A percentile compares a stretch with the other conserved stretches of the same genome.
Conservation (phyloP, 2,888 invertebrate genomes). For the Mythimna pallens region DNA sequence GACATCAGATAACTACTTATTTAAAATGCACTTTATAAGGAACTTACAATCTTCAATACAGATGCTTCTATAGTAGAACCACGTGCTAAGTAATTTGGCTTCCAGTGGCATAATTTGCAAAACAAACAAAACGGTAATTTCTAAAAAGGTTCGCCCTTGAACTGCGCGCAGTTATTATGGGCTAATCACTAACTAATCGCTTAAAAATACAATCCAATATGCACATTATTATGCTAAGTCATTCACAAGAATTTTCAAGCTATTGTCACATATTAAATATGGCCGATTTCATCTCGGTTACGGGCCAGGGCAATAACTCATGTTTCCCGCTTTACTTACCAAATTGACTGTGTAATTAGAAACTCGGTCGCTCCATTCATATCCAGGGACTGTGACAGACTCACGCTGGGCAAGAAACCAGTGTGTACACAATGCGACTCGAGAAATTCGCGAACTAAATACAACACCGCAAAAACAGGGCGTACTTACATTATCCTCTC, state of each 20-base stretch:
- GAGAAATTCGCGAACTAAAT: conserved; percentile 88
- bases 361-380: conserved; percentile 81
- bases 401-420: conserved; percentile 88
- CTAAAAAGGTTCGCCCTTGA: conserved; percentile 51
- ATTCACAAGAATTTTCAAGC: conserved; percentile 71
- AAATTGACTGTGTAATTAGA: conserved; percentile 90
- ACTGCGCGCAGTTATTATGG: conserved; percentile 67
- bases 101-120: conserved; percentile 55
- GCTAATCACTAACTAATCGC: conserved; percentile 80
- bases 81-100: conserved; percentile 38
- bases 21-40: background rate
- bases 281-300: conserved; percentile 86
- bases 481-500: conserved; percentile 84
- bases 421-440: conserved; percentile 85
- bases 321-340: conserved; percentile 83
- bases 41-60: background rate
- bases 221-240: conserved; percentile 80
- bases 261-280: conserved; percentile 81
- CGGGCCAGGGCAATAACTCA: conserved; percentile 85
- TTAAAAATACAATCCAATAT: conserved; percentile 76
- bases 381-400: conserved; percentile 78
- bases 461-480: conserved; percentile 89
- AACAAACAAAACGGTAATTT: conserved; percentile 52
- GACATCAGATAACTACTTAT: background rate
- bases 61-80: background rate